phyloP scores from a whole-genome alignment of 1,140 invertebrate genomes.

The Idris sp. region DNA sequence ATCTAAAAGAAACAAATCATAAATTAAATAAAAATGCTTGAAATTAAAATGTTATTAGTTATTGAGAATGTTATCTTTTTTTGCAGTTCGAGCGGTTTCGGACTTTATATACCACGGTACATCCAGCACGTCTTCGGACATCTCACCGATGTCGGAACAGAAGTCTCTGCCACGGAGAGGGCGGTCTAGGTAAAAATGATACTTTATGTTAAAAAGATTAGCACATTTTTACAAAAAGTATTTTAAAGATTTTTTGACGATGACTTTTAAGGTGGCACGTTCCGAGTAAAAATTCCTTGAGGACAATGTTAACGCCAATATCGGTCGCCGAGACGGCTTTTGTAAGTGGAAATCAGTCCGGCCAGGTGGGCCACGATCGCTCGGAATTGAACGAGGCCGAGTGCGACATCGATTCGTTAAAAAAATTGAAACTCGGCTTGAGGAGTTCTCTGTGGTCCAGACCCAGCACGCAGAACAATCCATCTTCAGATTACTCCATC shows the following conservation, averaged over 20 bases:
- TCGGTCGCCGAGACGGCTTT: constrained; percentile 82
- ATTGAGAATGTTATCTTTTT: constrained; percentile 51
- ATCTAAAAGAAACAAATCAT: not conserved
- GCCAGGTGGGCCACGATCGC: constrained; percentile 65
- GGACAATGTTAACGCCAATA: constrained; percentile 81
- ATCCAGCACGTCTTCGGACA: constrained; percentile 87
- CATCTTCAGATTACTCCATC: constrained; percentile 83
- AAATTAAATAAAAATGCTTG: too few relatives aligned
- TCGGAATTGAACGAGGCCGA: constrained; percentile 84
- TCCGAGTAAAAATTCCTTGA: constrained; percentile 81
- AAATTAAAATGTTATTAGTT: too few relatives aligned
- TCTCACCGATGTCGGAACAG: constrained; percentile 87
- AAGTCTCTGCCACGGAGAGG: constrained; percentile 85
- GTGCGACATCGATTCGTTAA: constrained; percentile 87
- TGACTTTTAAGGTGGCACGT: constrained; percentile 80
- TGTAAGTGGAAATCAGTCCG: constrained; percentile 72
- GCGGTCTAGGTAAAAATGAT: constrained; percentile 81
- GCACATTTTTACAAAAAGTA: too few relatives aligned
- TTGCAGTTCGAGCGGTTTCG: constrained; percentile 79
- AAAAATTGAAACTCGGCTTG: constrained; percentile 85
- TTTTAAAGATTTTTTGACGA: too few relatives aligned
- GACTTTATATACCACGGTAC: constrained; percentile 87
- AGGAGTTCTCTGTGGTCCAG: constrained; percentile 86
- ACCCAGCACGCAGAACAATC: constrained; percentile 81
- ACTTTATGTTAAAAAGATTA: too few relatives aligned